Evolutionary conservation across 2,888 invertebrate species (phyloP), one percentile per base, ranked within the genome.

Genomic region (Apoda limacodes): DNA sequence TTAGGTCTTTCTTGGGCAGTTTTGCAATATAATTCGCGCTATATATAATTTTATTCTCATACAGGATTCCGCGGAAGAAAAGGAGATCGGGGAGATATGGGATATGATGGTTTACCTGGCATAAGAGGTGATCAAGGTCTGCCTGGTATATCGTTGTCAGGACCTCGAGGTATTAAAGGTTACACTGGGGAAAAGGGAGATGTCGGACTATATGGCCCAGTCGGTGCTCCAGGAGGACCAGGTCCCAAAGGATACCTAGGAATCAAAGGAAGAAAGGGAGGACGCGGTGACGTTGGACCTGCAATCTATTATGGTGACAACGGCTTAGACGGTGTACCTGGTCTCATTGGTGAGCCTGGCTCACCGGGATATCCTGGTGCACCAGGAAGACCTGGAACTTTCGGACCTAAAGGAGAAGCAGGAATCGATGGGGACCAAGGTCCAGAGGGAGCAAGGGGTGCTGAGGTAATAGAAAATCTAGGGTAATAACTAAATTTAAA

Each of bases 161-260:
- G 78, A 1, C 42, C 48, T 10, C 45, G 46, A 14, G 93, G 93
- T 9, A 55, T 71, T 6, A 89, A 88, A 60, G 92, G 92, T 3
- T 82, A 83, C 40, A 66, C 80, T 1, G 93, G 92, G 17, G 62
- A 84, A 25, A 81, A 75, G 13, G 92, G 92, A 22, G 81, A 83
- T 35, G 56, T 64, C 21, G 89, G 93, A 9, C 83, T 82, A 1
- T 71, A 61, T 20, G 93, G 93, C 26, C 56, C 62, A 3, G 63
- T 82, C 4, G 92, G 92, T 17, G 49, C 52, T 6, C 51, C 30
- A 28, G 78, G 78, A 11, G 17, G 25, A 31, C 40, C 3, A 13
- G 93, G 93, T 6, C 55, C 71, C 1, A 83, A 83, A 49, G 92
- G 92, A 4, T 74, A 81, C 34, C 71, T 82, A 1, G 92, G 90